phyloP scores from a whole-genome alignment of 2,888 invertebrate genomes.

The Lithophane ornitopus region DNA sequence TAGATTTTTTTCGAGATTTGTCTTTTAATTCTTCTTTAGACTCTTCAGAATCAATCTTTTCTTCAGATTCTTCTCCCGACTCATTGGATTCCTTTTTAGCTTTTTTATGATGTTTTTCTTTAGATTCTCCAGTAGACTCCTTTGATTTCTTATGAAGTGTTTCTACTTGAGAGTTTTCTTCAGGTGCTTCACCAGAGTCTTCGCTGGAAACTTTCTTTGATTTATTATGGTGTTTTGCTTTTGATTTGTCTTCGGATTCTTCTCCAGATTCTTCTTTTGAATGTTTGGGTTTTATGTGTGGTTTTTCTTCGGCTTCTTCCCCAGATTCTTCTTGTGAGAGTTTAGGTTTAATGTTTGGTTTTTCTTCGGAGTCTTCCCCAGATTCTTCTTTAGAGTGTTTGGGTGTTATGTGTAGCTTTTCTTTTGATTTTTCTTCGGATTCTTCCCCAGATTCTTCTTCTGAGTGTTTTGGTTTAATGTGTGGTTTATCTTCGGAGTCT shows the following conservation, averaged over 20 bases:
- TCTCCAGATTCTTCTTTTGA: not conserved
- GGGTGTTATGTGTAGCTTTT: no score
- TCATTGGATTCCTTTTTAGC: constrained; percentile 22
- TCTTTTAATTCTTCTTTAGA: constrained; percentile 32
- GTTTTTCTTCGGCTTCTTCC: constrained; percentile 2
- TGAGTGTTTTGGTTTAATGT: not conserved
- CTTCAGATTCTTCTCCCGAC: constrained; percentile 17
- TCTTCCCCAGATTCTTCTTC: not conserved
- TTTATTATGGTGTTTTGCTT: not conserved
- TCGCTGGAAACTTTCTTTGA: not conserved
- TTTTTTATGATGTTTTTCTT: constrained; percentile 24
- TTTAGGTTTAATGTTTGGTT: not conserved
- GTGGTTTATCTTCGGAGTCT: constrained; percentile 2
- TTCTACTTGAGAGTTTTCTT: constrained; percentile 16
- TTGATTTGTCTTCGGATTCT: not conserved
- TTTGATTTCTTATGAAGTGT: constrained; percentile 1
- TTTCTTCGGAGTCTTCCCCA: no score
- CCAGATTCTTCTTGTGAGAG: not conserved
- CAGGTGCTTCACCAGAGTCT: constrained; percentile 33
- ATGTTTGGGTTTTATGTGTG: not conserved
- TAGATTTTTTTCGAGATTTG: constrained; percentile 19
- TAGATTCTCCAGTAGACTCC: constrained; percentile 37
- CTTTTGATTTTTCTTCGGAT: constrained; percentile 11
- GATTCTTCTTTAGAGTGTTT: no score
- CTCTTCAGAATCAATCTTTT: constrained; percentile 24